phyloP scores from a whole-genome alignment of 1,140 invertebrate species.

The Sycobia sp. region DNA sequence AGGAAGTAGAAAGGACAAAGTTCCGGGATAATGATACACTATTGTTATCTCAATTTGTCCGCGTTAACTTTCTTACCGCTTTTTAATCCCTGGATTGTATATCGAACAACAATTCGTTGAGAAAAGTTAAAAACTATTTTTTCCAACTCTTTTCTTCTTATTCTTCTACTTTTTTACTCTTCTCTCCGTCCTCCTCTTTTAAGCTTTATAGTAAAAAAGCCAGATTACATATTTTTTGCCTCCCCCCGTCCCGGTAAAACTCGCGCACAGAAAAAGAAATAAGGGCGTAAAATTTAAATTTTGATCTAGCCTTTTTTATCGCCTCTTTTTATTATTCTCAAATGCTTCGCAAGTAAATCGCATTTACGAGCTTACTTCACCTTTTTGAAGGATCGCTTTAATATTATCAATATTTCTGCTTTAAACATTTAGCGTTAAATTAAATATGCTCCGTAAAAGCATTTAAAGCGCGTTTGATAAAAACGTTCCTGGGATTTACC shows the following conservation, averaged over 20 bases:
- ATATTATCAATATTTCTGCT: no score
- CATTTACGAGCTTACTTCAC: conserved; percentile 12
- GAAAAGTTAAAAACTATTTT: conserved; percentile 1
- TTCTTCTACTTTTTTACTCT: neutral
- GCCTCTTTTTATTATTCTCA: conserved; percentile 1
- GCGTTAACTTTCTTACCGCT: neutral
- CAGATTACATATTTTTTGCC: conserved; percentile 4
- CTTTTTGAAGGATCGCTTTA: neutral
- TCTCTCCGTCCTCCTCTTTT: no score
- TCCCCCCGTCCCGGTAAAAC: neutral
- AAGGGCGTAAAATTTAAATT: conserved; percentile 22
- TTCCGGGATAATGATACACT: neutral
- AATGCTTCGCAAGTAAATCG: conserved; percentile 4
- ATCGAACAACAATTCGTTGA: neutral
- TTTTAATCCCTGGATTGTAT: conserved; percentile 1
- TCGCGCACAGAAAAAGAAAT: conserved; percentile 5
- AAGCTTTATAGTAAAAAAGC: no score
- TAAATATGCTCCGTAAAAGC: no score
- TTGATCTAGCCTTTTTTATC: conserved; percentile 17
- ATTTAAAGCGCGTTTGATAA: no score
- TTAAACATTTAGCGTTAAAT: no score
- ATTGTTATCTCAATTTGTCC: conserved; percentile 8
- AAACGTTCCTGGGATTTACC: no score
- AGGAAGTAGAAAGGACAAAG: neutral
- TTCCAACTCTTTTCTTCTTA: neutral